Conservation (phyloP, 2,888 invertebrate genomes). For the Cantharis rustica region DNA sequence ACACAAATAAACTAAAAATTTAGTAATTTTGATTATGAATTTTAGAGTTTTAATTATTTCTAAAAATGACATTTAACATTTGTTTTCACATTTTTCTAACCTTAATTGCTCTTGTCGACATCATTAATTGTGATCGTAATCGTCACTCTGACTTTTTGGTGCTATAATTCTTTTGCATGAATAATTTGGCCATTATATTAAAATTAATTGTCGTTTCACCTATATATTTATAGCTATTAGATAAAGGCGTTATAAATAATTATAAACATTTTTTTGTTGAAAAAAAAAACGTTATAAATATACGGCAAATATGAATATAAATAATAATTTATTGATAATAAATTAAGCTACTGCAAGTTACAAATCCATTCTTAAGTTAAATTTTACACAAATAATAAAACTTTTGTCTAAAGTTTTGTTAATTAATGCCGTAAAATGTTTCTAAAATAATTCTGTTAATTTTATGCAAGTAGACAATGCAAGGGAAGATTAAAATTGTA, state of each 20-base stretch:
- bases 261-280: neutral
- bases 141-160: neutral
- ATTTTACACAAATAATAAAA: neutral
- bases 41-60: neutral
- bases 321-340: neutral
- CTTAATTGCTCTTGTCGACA: neutral
- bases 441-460: neutral
- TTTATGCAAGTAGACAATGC: neutral
- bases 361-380: neutral
- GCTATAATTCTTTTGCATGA: neutral
- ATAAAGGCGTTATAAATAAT: neutral
- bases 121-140: conserved; percentile 1
- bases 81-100: neutral
- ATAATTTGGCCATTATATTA: conserved; percentile 3
- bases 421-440: neutral
- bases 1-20: neutral
- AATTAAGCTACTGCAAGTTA: neutral
- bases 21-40: neutral
- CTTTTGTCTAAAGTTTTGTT: neutral
- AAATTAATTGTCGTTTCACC: conserved; percentile 2
- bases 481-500: neutral
- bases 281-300: neutral
- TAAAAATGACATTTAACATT: neutral
- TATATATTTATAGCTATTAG: neutral
- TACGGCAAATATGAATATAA: neutral